Evolutionary conservation across 2,797 vertebrate species (phyloP).

Genomic region (Luscinia megarhynchos): DNA sequence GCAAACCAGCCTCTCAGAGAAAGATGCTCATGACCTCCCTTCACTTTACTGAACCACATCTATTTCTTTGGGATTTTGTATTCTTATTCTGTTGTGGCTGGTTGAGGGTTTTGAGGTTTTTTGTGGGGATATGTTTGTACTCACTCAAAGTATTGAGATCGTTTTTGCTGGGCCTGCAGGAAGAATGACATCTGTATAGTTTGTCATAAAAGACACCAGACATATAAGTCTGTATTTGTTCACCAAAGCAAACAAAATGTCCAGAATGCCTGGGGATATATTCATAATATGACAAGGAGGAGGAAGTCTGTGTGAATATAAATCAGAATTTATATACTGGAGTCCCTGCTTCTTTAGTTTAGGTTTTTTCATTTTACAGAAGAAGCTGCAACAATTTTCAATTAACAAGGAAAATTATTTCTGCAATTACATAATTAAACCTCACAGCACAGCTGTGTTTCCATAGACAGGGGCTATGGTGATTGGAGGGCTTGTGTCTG

Average conservation of each 20-base stretch:
- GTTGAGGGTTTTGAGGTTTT: background rate
- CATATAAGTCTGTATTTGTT: background rate
- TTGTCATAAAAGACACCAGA: background rate
- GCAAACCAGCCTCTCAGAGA: background rate
- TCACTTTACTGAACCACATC: background rate
- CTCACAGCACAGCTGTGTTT: background rate
- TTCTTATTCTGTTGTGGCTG: background rate
- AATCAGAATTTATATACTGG: background rate
- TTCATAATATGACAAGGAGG: background rate
- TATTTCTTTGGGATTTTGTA: background rate
- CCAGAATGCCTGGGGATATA: background rate
- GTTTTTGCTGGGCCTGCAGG: background rate
- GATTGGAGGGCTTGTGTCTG: background rate
- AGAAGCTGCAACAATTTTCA: background rate
- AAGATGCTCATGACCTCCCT: background rate
- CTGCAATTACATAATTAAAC: background rate
- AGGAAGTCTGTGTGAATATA: background rate
- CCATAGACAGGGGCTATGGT: fast-evolving
- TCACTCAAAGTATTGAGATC: background rate
- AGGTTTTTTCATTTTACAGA: background rate
- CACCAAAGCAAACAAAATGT: slow-evolving; percentile 5
- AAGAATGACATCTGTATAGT: background rate
- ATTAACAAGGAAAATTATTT: background rate
- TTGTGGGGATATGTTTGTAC: background rate
- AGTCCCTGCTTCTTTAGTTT: background rate